These are phyloP conservation scores for Melangyna quadrimaculata DNA, from an alignment of 2,888 invertebrate species.

Conservation along the genomic window DNA sequence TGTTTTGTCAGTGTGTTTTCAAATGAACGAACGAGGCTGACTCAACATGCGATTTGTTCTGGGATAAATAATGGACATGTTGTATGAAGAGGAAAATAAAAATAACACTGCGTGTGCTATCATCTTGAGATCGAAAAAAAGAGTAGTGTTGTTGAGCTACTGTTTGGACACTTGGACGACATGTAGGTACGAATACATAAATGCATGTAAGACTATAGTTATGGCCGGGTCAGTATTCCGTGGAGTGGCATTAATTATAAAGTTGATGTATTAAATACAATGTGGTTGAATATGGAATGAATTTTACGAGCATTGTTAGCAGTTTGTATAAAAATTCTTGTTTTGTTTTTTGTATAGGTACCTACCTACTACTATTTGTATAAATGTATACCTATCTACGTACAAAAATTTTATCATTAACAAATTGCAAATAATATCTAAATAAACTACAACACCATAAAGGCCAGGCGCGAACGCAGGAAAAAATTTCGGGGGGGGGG, in stretches of 20 bases:
- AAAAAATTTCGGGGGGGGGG: too few relatives aligned
- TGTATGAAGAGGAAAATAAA: neutral
- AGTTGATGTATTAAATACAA: constrained; percentile 13
- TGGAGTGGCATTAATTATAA: constrained; percentile 55
- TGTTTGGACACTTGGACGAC: constrained; percentile 33
- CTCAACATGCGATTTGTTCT: constrained; percentile 36
- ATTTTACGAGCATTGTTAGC: constrained; percentile 6
- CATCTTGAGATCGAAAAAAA: constrained; percentile 46
- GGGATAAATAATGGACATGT: neutral
- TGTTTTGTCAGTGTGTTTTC: constrained; percentile 8
- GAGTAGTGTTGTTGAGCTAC: constrained; percentile 48
- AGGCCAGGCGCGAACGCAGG: too few relatives aligned
- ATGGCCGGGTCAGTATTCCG: constrained; percentile 4
- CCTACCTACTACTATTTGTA: too few relatives aligned
- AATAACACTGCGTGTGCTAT: constrained; percentile 53
- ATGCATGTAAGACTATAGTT: neutral
- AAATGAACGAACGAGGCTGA: constrained; percentile 6
- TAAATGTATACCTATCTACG: too few relatives aligned
- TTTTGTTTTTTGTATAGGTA: too few relatives aligned
- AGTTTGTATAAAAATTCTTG: neutral
- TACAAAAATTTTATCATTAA: too few relatives aligned
- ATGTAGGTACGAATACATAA: neutral
- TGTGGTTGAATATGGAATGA: constrained; percentile 12
- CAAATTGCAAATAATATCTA: too few relatives aligned
- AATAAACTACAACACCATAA: too few relatives aligned